phyloP scores from a whole-genome alignment of 1,140 invertebrate species.

The Drosophila jambulina region DNA sequence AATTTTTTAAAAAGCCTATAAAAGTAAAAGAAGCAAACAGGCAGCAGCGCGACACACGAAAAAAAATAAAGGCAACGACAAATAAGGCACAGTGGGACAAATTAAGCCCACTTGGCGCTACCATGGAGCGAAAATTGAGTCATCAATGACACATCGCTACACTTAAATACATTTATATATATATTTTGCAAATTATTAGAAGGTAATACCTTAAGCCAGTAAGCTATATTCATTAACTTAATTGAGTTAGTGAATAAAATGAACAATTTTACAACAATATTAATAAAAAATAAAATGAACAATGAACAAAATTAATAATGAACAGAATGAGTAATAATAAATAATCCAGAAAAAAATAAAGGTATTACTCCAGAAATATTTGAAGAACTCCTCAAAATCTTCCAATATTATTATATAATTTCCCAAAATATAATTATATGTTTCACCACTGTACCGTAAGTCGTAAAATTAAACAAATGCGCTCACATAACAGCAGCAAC shows the following conservation, averaged over 20 bases:
- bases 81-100: conserved; percentile 31
- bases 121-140: conserved; percentile 10
- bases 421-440: too few species aligned
- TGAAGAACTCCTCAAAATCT: not conserved
- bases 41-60: not conserved
- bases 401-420: not conserved
- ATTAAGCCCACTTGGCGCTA: conserved; percentile 14
- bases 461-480: conserved; percentile 46
- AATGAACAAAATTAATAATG: not conserved
- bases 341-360: not conserved
- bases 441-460: conserved; percentile 20
- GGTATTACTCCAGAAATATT: too few species aligned
- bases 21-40: conserved; percentile 35
- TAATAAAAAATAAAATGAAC: not conserved
- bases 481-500: conserved; percentile 18
- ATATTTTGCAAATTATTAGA: not conserved
- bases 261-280: too few species aligned
- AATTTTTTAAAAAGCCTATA: conserved; percentile 52
- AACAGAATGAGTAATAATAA: not conserved
- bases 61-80: conserved; percentile 13
- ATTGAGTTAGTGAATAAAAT: not conserved
- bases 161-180: not conserved
- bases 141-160: conserved; percentile 8
- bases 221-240: not conserved
- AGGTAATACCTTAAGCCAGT: not conserved